phyloP scores from a whole-genome alignment of 2,113 vertebrate species.

The Notechis scutatus region DNA sequence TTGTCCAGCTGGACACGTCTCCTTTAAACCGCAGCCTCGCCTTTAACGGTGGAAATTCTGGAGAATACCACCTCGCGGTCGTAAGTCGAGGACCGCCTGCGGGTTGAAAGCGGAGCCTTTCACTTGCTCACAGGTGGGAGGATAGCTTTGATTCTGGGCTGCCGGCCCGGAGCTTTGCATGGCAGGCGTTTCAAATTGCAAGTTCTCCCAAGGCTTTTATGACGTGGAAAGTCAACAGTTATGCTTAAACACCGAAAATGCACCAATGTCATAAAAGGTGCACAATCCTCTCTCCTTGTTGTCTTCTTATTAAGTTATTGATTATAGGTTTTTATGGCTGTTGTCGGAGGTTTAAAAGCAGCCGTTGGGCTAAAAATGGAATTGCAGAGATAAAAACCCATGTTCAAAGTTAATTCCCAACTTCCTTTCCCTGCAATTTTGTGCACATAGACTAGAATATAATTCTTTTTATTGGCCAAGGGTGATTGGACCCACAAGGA shows the following conservation, averaged over 20 bases:
- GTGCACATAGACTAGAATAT: no score
- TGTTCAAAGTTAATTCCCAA: neutral
- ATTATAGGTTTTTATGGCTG: neutral
- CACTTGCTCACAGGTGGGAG: neutral
- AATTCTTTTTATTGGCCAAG: no score
- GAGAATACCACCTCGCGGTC: no score
- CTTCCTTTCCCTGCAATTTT: neutral
- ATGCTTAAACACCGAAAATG: neutral
- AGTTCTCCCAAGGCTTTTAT: neutral
- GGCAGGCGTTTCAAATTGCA: neutral
- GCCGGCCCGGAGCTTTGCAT: neutral
- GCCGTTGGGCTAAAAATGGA: neutral
- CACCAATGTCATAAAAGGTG: neutral
- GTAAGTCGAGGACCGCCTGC: neutral
- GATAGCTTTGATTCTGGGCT: neutral
- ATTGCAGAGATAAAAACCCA: neutral
- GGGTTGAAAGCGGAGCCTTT: neutral
- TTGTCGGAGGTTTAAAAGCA: neutral
- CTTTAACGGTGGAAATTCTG: neutral
- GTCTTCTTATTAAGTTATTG: neutral
- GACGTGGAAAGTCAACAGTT: neutral
- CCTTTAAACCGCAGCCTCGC: neutral
- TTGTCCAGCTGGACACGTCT: neutral
- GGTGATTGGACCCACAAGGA: no score
- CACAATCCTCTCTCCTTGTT: neutral